Percentiles rank a stretch among this genome's conserved stretches.
Evolutionary conservation across 2,888 invertebrate genomes (phyloP).

Genomic region (Epirrita christyi): DNA sequence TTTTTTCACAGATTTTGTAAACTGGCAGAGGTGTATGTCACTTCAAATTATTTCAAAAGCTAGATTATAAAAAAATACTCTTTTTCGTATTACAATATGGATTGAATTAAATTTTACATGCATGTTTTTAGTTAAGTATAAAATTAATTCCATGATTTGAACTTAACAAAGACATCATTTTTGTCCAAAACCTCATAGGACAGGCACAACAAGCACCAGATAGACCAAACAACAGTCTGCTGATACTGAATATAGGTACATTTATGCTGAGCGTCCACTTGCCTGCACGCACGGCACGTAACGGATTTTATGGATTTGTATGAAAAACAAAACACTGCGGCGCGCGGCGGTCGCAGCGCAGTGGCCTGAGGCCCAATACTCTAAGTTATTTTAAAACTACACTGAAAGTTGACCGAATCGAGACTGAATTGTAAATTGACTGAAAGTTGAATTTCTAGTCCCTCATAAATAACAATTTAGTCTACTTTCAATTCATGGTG

Average conservation of each 20-base stretch:
- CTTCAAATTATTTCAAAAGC: conserved; percentile 24
- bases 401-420: too few relatives aligned
- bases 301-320: too few relatives aligned
- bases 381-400: too few relatives aligned
- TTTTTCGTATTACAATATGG: neutral
- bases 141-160: neutral
- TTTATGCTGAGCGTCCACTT: neutral
- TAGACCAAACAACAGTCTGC: too few relatives aligned
- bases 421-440: too few relatives aligned
- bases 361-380: too few relatives aligned
- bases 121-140: neutral
- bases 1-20: too few relatives aligned
- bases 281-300: neutral
- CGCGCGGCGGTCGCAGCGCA: neutral
- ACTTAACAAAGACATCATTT: neutral
- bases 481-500: too few relatives aligned
- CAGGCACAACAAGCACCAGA: neutral
- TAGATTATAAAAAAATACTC: conserved; percentile 6
- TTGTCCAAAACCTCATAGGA: neutral
- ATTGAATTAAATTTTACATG: neutral
- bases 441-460: too few relatives aligned
- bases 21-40: conserved; percentile 26
- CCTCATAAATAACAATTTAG: too few relatives aligned
- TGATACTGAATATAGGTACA: neutral
- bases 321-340: neutral